Evolutionary conservation across 2,113 vertebrate genomes (phyloP), one percentile per base, ranked within the genome.

Genomic region (Seriola aureovittata): DNA sequence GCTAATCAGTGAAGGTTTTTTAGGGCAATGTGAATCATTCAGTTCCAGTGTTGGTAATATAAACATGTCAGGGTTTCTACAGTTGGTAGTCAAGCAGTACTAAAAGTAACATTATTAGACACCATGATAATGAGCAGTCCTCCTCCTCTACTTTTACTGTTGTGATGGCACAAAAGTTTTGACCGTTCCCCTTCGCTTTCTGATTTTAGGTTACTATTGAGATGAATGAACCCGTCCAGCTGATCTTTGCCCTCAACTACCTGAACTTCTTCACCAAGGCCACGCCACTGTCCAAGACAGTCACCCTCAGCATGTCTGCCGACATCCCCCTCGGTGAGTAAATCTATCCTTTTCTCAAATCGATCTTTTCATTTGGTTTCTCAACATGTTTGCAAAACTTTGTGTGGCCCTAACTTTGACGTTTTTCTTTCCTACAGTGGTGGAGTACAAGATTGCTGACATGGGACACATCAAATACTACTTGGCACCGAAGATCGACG

Each of bases 191-290:
- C 17, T 8, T 32, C 1, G 4, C 13, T 48, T 8, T 40, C 0
- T 25, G 11, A 55, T 13, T 72, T n/a, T 50, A 99, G 98, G 98
- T 99, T 0, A 94, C 96, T 7, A 98, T 99, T 82, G 98, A 99
- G 86, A 99, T 99, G 98, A 99, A 98, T 0, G 98, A 99, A 69
- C 96, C 98, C 0, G 98, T 99, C 64, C 97, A 99, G 80, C 88
- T 99, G 58, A 99, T 98, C 83, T 99, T 99, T 78, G 97, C 98
- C 21, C 94, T 99, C 88, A 96, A 97, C 89, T 99, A 99, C 88
- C 93, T 99, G 89, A 99, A 99, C 94, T 99, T 99, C 90, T 99
- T 99, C 86, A 99, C 98, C 86, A 99, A 99, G 93, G 98, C 98
- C 62, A 99, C 98, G 0, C 98, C 98, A 0, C 93, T 99, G 6